phyloP scores from a whole-genome alignment of 2,888 invertebrate genomes.

The Morpho deidamia region DNA sequence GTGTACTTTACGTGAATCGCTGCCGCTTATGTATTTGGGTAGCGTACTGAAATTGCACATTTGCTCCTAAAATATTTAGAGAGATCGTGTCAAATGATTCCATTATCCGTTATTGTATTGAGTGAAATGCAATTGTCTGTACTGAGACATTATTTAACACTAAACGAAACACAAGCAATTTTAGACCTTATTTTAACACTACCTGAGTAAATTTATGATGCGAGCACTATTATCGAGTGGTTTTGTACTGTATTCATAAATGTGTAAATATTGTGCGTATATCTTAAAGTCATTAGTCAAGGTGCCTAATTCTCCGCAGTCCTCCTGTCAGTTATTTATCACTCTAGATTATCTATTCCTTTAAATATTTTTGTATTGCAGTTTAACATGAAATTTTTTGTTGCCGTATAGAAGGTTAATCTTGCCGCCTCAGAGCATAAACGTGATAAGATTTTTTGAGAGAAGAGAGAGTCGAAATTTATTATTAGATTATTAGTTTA shows the following conservation, averaged over 20 bases:
- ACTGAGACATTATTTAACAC: conserved; percentile 22
- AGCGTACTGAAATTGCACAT: conserved; percentile 37
- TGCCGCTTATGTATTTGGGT: conserved; percentile 27
- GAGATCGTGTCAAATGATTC: conserved; percentile 65
- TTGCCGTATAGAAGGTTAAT: no score
- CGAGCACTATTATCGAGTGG: no score
- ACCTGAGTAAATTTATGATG: background rate
- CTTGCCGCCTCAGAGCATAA: no score
- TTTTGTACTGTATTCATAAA: conserved; percentile 12
- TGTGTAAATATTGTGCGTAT: conserved; percentile 44
- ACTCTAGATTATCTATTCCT: conserved; percentile 24
- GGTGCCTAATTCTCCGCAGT: conserved; percentile 44
- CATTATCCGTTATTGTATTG: conserved; percentile 51
- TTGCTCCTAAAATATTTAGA: conserved; percentile 56
- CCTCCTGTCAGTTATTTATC: conserved; percentile 38
- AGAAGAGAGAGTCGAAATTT: background rate
- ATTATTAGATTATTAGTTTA: no score
- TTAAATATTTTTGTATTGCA: conserved; percentile 11
- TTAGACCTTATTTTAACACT: background rate
- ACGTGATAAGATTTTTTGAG: background rate
- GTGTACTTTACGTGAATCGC: conserved; percentile 22
- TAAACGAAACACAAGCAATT: background rate
- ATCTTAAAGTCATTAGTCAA: conserved; percentile 54
- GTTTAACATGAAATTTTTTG: background rate
- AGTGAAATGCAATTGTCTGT: conserved; percentile 35